Base-by-base conservation (phyloP, 2,888 invertebrate species). In the Xestia ashworthii region DNA sequence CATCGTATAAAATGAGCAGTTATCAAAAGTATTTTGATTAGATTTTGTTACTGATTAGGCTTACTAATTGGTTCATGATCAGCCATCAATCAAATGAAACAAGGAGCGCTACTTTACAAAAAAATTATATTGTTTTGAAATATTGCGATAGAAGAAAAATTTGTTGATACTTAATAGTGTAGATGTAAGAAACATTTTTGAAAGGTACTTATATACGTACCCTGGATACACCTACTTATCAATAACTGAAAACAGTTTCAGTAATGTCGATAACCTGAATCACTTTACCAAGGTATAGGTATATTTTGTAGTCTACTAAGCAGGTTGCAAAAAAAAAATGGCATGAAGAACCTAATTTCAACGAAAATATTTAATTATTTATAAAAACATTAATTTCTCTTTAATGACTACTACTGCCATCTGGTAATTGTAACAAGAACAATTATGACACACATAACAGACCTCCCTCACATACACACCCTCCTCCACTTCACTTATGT, bases 11-110 rank as follows among this genome's bases (percentile, higher is more conserved):
- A 58, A 22, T 53, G 14, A 64, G 48, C n/a, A 64, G 46, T 55
- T 76, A 82, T 64, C 76, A 44, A 74, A 55, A 48, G 14, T 64
- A 55, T 48, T 55, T 76, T 32, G 53, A 79, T 79, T 48, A 32
- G 76, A 82, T 79, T 76, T 55, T 46, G 19, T 64, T 67, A 19
- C 14, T 44, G 53, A 68, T 76, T n/a, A 5, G 12, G 60, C 41
- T 46, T 32, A 46, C n/a, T 22, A 74, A 81, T 73, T 62, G 22
- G 48, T 74, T 81, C 74, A 65, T 58, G 55, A 78, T 64, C 41
- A 71, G 22, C 25, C 22, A 58, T 48, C 16, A 58, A 68, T 78
- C 19, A 78, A 58, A 19, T 65, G 19, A 25, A 58, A 22, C 16
- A 55, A 78, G 38, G 22, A 41, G n/a, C 46, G 38, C 9, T 60